A percentile compares a stretch with the other conserved stretches of the same genome.
phyloP scores from a whole-genome alignment of 2,888 invertebrate genomes.

The Trichopoda pennipes region DNA sequence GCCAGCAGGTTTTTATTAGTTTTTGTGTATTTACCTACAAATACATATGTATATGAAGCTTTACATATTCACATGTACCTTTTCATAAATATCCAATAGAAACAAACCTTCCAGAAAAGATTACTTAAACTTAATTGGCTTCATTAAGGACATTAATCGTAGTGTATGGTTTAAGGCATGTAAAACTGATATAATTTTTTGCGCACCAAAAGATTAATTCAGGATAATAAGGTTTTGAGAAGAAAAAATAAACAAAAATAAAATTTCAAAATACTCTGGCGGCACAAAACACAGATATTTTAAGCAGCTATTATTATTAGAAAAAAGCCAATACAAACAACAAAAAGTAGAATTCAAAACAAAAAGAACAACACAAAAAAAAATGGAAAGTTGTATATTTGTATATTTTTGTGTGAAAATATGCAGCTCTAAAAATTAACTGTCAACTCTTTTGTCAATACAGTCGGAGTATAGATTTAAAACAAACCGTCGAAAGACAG shows the following conservation, averaged over 20 bases:
- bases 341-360: no score
- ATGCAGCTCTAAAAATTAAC: no score
- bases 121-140: constrained; percentile 53
- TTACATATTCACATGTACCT: not conserved
- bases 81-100: not conserved
- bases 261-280: not conserved
- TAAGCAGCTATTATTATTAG: no score
- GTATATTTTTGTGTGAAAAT: no score
- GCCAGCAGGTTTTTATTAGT: not conserved
- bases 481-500: no score
- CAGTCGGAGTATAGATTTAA: no score
- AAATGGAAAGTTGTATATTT: no score
- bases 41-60: constrained; percentile 14
- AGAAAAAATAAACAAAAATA: constrained; percentile 16
- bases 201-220: constrained; percentile 51
- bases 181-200: constrained; percentile 35
- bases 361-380: no score
- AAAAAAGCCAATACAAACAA: no score
- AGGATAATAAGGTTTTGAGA: constrained; percentile 29
- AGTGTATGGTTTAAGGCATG: constrained; percentile 33
- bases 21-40: not conserved
- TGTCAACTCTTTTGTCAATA: no score
- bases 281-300: constrained; percentile 5
- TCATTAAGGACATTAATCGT: constrained; percentile 35
- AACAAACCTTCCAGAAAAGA: constrained; percentile 4